Evolutionary conservation across 2,113 vertebrate genomes (phyloP), one percentile per base, ranked within the genome.

Genomic region (Heterocephalus glaber): DNA sequence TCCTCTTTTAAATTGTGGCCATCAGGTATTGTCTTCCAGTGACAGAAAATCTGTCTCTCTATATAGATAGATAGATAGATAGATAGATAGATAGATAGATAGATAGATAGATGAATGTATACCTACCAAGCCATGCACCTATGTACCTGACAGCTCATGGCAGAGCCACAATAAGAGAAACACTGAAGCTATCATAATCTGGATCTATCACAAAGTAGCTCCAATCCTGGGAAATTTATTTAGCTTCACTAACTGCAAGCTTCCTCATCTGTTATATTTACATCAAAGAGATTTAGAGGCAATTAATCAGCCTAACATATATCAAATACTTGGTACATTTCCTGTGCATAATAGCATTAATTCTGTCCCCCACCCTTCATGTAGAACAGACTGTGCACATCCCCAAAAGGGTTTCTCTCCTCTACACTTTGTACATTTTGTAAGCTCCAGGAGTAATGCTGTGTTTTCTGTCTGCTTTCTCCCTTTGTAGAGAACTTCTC

Each of bases 341-440:
- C 11, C 54, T 20, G 6, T 12, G 30, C 14, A 28, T 41, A 5
- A 14, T 19, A 20, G n/a, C 22, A 9, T 52, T 3, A 10, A n/a
- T 56, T 26, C 56, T 22, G 19, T 44, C 7, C 3, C 17, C 44
- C 1, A 6, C 2, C 2, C 52, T 38, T 35, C 22, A 35, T 8
- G 14, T 3, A 80, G 10, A 56, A 82, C 35, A 61, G 10, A 30
- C 30, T 3, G 0, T 8, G 10, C 1, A 16, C 9, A 13, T 0
- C 13, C 41, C 22, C 35, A 1, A 56, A 63, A 30, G 5, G 14
- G 3, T 0, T 26, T 44, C 16, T 61, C 20, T 70, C 52, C 3
- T 41, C 60, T 12, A 2, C 7, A 20, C 44, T n/a, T n/a, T 49
- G 33, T 30, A 3, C 17, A 20, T 38, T 49, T 33, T 41, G 22